Evolutionary conservation across 2,888 invertebrate genomes (phyloP), one percentile per base, ranked within the genome.

Genomic region (Ochropleura plecta): DNA sequence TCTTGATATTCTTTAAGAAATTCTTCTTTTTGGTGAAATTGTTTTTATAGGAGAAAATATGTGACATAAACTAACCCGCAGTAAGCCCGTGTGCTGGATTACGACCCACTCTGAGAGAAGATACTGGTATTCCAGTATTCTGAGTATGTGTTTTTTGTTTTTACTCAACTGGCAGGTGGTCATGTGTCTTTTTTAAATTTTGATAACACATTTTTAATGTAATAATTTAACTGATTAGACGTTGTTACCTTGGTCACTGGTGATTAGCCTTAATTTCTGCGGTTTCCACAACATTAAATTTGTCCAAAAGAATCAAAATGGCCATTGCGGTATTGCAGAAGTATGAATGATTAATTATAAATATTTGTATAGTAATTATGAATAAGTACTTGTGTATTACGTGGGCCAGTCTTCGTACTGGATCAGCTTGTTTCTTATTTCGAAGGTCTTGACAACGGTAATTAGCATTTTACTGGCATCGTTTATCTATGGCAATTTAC

Each of bases 241-340:
- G 86, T 89, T 86, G 90, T 93, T 91, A 92, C 89, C 86, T 86
- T 44, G 44, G 18, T 51, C 42, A 82, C 49, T 59, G 78, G 80
- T 90, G 90, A 93, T 94, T 94, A 93, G 89, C 93, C 92, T 91
- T 82, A 83, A 89, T 93, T 86, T 88, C 81, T 70, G 84, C 89
- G 90, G 90, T 90, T 91, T 91, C 88, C 42, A 65, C 46, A 92
- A 92, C 90, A 89, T 88, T n/a, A n/a, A n/a, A n/a, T n/a, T n/a
- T 86, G 83, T 87, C 78, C 76, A 81, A 77, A 86, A 40, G 73
- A 86, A 80, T 78, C 62, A 74, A 74, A 84, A 82, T 73, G 75
- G 76, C 81, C 78, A 86, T 87, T 87, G 86, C 73, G 69, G 9
- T 20, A 30, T 60, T 48, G 20, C 30, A 68, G 60, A 68, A 78